A percentile compares a stretch with the other conserved stretches of the same genome.
These are phyloP conservation scores for Halcyon leucocephala DNA, from an alignment of 2,797 vertebrate genomes.

Conservation along the genomic window DNA sequence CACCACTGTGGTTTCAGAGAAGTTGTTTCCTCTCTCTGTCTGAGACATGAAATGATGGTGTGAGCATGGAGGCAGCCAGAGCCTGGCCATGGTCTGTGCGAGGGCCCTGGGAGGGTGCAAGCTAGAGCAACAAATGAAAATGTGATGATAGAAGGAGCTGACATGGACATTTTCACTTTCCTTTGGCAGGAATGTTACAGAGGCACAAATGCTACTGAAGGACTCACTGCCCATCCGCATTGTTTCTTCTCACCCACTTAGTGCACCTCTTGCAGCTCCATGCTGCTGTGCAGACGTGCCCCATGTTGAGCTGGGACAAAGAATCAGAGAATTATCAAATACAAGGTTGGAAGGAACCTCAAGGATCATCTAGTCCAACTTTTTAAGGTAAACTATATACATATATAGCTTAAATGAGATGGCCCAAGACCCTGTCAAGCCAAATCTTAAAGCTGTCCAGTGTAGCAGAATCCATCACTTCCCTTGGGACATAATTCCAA, in stretches of 20 bases:
- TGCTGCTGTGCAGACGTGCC: fast-evolving
- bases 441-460: no score
- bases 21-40: background rate
- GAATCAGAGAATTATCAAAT: no score
- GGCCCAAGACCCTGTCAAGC: no score
- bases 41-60: background rate
- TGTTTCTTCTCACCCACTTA: background rate
- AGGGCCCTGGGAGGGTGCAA: background rate
- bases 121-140: background rate
- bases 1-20: background rate
- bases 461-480: no score
- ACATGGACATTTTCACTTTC: background rate
- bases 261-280: fast-evolving
- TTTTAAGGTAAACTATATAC: no score
- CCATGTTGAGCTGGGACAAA: background rate
- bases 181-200: background rate
- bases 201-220: background rate
- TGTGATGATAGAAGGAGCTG: fast-evolving
- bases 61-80: background rate
- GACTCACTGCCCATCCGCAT: fast-evolving
- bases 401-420: no score
- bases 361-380: no score
- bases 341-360: no score
- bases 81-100: background rate
- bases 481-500: no score